phyloP scores from a whole-genome alignment of 2,797 vertebrate species.

The Hypotaenidia philippensis region DNA sequence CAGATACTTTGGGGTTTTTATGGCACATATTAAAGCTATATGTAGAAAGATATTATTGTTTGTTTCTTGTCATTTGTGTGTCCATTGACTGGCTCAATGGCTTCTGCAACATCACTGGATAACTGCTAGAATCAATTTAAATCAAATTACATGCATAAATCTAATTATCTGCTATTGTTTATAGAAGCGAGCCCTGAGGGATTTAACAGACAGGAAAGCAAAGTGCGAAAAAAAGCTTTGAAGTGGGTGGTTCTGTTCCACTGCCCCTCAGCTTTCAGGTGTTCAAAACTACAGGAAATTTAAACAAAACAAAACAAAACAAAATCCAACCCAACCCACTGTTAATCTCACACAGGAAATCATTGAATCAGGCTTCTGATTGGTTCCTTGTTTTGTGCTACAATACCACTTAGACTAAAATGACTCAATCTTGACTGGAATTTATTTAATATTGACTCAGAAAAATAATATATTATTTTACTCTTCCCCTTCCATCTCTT shows the following conservation, averaged over 20 bases:
- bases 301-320: background rate
- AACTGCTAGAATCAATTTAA: conserved; percentile 54
- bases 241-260: conserved; percentile 25
- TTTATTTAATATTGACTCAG: background rate
- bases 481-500: background rate
- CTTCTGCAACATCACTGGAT: background rate
- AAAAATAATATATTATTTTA: background rate
- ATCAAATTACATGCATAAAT: conserved; percentile 67
- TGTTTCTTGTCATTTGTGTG: background rate
- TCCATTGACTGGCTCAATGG: background rate
- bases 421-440: background rate
- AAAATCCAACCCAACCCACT: background rate
- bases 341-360: background rate
- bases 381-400: background rate
- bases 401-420: background rate
- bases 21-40: background rate
- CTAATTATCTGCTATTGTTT: conserved; percentile 59
- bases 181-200: conserved; percentile 23
- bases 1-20: background rate
- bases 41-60: background rate
- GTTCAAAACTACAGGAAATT: conserved; percentile 15
- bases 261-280: conserved; percentile 9
- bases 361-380: background rate
- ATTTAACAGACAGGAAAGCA: conserved; percentile 49
- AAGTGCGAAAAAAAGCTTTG: conserved; percentile 44